These are phyloP conservation scores for Bungarus multicinctus DNA, from an alignment of 2,113 vertebrate species.

Conservation along the genomic window DNA sequence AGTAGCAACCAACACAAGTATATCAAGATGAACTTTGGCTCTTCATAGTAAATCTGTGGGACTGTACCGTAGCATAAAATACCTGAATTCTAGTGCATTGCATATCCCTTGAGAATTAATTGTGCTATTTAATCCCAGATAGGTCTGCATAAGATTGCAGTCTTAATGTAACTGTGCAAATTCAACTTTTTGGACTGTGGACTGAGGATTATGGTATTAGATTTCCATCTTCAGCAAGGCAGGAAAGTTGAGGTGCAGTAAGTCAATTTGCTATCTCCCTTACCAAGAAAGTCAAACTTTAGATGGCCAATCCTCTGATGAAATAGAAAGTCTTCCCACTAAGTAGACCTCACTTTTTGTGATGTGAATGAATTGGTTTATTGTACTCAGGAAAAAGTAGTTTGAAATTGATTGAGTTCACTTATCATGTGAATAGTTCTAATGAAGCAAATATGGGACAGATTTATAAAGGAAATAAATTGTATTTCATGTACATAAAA, in stretches of 20 bases:
- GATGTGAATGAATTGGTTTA: background rate
- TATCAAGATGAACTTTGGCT: background rate
- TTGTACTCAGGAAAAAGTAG: constrained; percentile 16
- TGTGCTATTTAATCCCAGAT: background rate
- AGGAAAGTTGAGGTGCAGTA: background rate
- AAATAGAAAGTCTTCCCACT: background rate
- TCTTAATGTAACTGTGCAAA: background rate
- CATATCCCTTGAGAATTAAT: background rate
- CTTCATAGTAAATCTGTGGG: background rate
- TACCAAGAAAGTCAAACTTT: background rate
- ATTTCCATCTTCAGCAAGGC: background rate
- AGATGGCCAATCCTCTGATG: background rate
- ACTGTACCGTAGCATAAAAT: background rate
- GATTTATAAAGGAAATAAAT: background rate
- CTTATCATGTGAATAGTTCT: background rate
- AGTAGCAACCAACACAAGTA: background rate
- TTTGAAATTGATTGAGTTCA: background rate
- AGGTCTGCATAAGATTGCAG: background rate
- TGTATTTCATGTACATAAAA: background rate
- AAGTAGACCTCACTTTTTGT: background rate
- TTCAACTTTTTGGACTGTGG: background rate
- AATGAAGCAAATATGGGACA: background rate
- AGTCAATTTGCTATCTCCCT: background rate
- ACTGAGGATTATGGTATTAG: background rate
- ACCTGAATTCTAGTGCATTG: background rate